Conservation (phyloP, 1,140 invertebrate genomes). For the Helicoverpa zea region DNA sequence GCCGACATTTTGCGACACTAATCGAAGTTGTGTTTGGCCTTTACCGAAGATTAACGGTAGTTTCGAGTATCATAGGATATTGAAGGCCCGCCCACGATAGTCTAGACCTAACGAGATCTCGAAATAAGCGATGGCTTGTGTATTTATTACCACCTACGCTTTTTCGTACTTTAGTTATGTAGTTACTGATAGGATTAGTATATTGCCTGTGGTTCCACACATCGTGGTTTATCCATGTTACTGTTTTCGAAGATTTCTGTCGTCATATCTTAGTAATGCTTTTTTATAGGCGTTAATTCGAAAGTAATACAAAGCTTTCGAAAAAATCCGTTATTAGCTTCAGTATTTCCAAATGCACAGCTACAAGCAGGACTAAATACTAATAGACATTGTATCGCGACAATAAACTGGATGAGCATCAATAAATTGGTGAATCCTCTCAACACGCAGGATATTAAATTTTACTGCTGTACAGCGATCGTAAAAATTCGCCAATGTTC, state of each 20-base stretch:
- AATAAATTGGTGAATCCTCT: constrained; percentile 50
- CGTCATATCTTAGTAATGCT: too few species aligned
- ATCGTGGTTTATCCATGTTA: too few species aligned
- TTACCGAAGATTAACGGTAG: constrained; percentile 1
- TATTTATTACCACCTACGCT: background rate
- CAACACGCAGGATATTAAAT: constrained; percentile 51
- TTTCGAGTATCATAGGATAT: constrained; percentile 11
- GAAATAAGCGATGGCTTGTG: background rate
- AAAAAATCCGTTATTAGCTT: background rate
- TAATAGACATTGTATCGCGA: constrained; percentile 36
- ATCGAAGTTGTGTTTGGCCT: constrained; percentile 23
- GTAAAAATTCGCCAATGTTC: constrained; percentile 52
- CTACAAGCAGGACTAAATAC: constrained; percentile 20
- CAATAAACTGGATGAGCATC: constrained; percentile 39
- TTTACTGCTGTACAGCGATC: constrained; percentile 48
- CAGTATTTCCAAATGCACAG: background rate
- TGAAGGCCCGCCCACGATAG: background rate
- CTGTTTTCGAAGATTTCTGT: too few species aligned
- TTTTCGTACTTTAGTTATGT: too few species aligned
- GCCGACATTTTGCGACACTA: constrained; percentile 23
- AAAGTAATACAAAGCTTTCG: too few species aligned
- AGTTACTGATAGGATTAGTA: background rate
- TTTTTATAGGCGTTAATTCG: too few species aligned
- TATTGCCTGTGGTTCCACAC: too few species aligned
- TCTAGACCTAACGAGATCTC: background rate